These are phyloP conservation scores for Drosophila mimetica DNA, from an alignment of 2,888 invertebrate genomes.

Conservation along the genomic window DNA sequence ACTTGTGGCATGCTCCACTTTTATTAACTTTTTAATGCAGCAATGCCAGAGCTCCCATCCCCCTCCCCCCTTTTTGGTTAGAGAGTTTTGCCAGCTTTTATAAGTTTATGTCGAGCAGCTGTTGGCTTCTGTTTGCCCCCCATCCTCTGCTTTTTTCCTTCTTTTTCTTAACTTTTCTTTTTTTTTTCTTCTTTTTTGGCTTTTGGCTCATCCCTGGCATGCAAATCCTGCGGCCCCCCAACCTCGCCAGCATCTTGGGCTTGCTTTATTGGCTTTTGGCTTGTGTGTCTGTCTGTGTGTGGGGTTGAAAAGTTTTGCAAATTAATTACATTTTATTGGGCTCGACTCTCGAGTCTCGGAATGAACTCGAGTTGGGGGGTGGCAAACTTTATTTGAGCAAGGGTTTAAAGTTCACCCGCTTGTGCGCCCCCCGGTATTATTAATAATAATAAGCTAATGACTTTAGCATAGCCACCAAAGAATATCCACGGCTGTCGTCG, in stretches of 20 bases:
- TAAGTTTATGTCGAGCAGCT: conserved; percentile 76
- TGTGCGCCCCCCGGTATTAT: conserved; percentile 17
- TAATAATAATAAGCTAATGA: conserved; percentile 40
- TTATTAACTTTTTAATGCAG: conserved; percentile 80
- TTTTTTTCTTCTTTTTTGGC: conserved; percentile 41
- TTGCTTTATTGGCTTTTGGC: conserved; percentile 67
- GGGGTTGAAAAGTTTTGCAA: conserved; percentile 58
- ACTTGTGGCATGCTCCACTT: conserved; percentile 79
- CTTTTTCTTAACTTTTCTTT: conserved; percentile 30
- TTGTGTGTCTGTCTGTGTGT: conserved; percentile 5
- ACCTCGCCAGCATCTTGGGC: conserved; percentile 14
- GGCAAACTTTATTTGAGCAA: conserved; percentile 26
- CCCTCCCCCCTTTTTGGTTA: conserved; percentile 20
- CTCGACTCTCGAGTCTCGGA: conserved; percentile 34
- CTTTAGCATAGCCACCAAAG: conserved; percentile 1
- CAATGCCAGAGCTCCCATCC: conserved; percentile 47
- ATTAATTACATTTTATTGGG: conserved; percentile 79
- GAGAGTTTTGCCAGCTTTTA: conserved; percentile 71
- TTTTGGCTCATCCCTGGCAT: conserved; percentile 51
- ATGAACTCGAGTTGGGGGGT: conserved; percentile 23
- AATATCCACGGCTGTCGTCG: neutral
- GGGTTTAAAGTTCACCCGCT: conserved; percentile 19
- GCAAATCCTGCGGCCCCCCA: conserved; percentile 50
- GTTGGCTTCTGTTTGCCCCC: conserved; percentile 42
- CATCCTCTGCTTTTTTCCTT: neutral